Percentiles rank a stretch among this genome's conserved stretches.
These are phyloP conservation scores for Eumaeus atala DNA, from an alignment of 1,140 invertebrate genomes.

Conservation along the genomic window DNA sequence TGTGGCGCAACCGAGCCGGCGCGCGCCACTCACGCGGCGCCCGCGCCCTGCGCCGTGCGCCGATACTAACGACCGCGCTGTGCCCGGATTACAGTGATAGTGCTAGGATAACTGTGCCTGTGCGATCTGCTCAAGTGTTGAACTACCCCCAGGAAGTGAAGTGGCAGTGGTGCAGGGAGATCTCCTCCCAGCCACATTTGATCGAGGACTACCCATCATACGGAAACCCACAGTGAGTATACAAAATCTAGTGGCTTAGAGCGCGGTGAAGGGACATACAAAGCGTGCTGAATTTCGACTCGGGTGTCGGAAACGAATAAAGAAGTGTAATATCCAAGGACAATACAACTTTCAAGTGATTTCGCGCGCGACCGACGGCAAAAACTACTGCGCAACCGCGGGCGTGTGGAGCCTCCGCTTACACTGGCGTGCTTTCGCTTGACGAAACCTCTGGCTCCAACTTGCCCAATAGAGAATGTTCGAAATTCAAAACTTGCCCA, in stretches of 20 bases:
- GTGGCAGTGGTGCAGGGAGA: constrained; percentile 1
- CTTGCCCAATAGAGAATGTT: neutral
- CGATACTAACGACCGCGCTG: constrained; percentile 59
- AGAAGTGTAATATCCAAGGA: constrained; percentile 73
- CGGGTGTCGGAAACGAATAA: constrained; percentile 68
- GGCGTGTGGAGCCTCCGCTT: neutral
- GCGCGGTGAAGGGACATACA: constrained; percentile 3
- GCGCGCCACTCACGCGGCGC: constrained; percentile 65
- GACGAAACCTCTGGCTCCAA: constrained; percentile 41
- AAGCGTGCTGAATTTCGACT: constrained; percentile 47
- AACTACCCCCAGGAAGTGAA: constrained; percentile 44
- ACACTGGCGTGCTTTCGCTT: constrained; percentile 49
- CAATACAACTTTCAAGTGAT: constrained; percentile 73
- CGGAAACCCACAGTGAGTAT: neutral
- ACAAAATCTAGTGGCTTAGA: too few species aligned
- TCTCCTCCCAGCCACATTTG: constrained; percentile 2
- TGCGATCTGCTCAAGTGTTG: constrained; percentile 39
- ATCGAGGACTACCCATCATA: too few species aligned
- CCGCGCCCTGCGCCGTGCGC: constrained; percentile 61
- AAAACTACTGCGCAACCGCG: constrained; percentile 71
- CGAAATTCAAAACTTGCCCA: constrained; percentile 8
- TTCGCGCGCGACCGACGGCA: constrained; percentile 71
- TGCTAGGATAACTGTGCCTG: constrained; percentile 51
- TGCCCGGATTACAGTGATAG: constrained; percentile 47
- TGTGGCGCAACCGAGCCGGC: constrained; percentile 64